Conservation (phyloP, 2,888 invertebrate species). For the Carpatolechia fugitivella region DNA sequence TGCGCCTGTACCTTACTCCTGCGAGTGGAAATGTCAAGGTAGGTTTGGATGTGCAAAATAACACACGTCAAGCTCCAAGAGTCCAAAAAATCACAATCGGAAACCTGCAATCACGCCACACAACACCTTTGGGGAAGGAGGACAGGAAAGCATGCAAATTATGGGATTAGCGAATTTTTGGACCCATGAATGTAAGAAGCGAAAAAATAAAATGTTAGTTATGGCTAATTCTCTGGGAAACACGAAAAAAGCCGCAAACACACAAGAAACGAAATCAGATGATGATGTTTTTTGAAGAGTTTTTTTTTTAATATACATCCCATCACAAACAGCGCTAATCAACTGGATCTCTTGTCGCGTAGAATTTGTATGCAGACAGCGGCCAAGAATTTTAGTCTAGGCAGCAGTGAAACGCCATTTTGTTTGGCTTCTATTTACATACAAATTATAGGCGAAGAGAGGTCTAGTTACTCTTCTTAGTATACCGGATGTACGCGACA, state of each 20-base stretch:
- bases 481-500: too few relatives aligned
- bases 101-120: slow-evolving; percentile 38
- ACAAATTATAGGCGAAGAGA: background rate
- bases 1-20: slow-evolving; percentile 69
- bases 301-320: background rate
- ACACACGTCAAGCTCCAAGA: slow-evolving; percentile 65
- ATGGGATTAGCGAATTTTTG: slow-evolving; percentile 61
- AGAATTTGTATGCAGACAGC: too few relatives aligned
- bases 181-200: slow-evolving; percentile 61
- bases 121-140: slow-evolving; percentile 71
- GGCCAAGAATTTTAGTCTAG: too few relatives aligned
- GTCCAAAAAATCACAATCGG: slow-evolving; percentile 67
- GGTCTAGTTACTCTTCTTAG: too few relatives aligned
- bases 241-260: slow-evolving; percentile 57
- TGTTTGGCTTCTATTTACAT: too few relatives aligned
- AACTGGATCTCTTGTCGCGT: too few relatives aligned
- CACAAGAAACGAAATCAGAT: slow-evolving; percentile 59
- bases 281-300: slow-evolving; percentile 28
- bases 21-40: slow-evolving; percentile 75
- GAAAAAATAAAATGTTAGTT: slow-evolving; percentile 51
- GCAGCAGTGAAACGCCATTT: too few relatives aligned
- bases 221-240: slow-evolving; percentile 34
- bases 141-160: slow-evolving; percentile 48
- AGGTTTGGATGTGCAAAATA: slow-evolving; percentile 69
- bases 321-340: background rate